Base-by-base conservation (phyloP, 2,113 vertebrate species). In the Scomber japonicus region DNA sequence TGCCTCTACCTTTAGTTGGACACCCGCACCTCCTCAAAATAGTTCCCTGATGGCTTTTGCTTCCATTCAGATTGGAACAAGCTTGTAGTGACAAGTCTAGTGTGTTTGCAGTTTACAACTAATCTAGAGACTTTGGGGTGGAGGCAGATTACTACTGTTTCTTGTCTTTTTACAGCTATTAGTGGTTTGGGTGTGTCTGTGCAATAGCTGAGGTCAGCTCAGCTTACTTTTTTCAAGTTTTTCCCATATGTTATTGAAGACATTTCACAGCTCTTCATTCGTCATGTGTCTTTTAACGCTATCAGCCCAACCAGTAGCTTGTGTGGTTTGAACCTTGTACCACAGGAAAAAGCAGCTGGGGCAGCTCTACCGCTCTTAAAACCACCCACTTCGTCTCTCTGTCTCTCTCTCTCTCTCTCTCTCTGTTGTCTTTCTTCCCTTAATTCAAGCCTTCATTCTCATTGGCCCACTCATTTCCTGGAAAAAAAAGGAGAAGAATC, bases 341-440 rank as follows among this genome's bases (percentile, higher is more conserved):
- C 78, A 89, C 92, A 89, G 92, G 91, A 94, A 92, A 89, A 93
- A 88, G 92, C 90, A 85, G 92, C 87, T 71, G 51, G 82, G 83
- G 84, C 85, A 86, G 87, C 75, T 87, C 66, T 77, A 83, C 81
- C 14, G 14, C 83, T 89, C 61, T 82, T 24, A 61, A 78, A 80
- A 81, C 82, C 85, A 79, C 73, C 81, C 82, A 65, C 77, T 88
- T 64, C 0, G 15, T 87, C 62, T 79, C 16, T 84, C 64, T 21
- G 21, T 70, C 61, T 66, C 51, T 40, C 35, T 51, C 27, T 50
- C 62, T 79, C 16, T 84, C 64, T 70, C 61, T 66, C 51, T 40
- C 35, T 51, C 27, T 50, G 9, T 61, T 89, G 75, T 61, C 80
- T 86, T 81, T 85, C 73, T 73, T 80, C 60, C 83, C 40, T 62